phyloP scores from a whole-genome alignment of 2,888 invertebrate genomes.

The Tupiocoris notatus region DNA sequence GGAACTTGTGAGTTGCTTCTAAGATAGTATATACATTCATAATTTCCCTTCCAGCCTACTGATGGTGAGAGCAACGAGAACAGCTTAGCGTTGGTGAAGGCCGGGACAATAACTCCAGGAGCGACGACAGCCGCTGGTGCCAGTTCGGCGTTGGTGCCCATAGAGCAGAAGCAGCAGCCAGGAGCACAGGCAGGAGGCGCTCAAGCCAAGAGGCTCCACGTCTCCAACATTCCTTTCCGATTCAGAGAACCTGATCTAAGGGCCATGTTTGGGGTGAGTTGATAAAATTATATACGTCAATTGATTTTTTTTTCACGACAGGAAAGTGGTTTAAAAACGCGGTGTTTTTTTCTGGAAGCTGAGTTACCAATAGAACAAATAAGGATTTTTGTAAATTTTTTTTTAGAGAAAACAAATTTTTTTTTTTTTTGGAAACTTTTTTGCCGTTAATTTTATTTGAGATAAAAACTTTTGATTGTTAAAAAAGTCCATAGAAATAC shows the following conservation, averaged over 20 bases:
- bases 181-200: constrained; percentile 51
- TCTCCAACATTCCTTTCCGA: constrained; percentile 99
- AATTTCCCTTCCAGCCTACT: constrained; percentile 33
- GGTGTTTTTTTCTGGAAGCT: no score
- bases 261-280: constrained; percentile 96
- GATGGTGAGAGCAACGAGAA: constrained; percentile 42
- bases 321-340: no score
- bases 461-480: not conserved
- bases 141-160: constrained; percentile 13
- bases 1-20: no score
- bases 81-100: constrained; percentile 31
- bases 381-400: not conserved
- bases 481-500: no score
- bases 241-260: constrained; percentile 98
- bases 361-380: constrained; percentile 1
- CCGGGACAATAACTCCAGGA: constrained; percentile 18
- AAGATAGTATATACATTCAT: no score
- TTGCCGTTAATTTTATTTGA: constrained; percentile 1
- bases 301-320: not conserved
- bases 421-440: not conserved
- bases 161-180: constrained; percentile 50
- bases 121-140: constrained; percentile 19
- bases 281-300: not conserved
- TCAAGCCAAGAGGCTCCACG: constrained; percentile 94
- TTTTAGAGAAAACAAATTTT: no score